These are phyloP conservation scores for Takifugu flavidus DNA, from an alignment of 2,113 vertebrate species.

Conservation along the genomic window DNA sequence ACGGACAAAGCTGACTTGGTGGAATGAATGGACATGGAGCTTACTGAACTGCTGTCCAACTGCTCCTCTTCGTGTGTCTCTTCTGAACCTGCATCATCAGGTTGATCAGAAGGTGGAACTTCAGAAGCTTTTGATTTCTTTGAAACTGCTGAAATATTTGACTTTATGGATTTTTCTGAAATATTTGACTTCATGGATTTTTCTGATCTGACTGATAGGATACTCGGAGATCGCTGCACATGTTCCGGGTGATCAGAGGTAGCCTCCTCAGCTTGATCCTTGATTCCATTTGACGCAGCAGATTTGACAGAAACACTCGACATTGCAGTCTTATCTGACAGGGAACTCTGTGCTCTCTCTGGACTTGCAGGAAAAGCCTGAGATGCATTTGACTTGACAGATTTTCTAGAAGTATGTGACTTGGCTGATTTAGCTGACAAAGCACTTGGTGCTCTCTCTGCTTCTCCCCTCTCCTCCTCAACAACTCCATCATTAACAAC, in stretches of 20 bases:
- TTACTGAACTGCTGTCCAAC: conserved; percentile 26
- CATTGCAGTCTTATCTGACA: neutral
- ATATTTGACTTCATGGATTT: conserved; percentile 35
- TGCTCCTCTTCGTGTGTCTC: conserved; percentile 14
- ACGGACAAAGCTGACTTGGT: conserved; percentile 38
- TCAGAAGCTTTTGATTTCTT: conserved; percentile 29
- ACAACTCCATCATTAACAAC: neutral
- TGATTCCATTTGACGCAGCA: conserved; percentile 21
- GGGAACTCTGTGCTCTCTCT: neutral
- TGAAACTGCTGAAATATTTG: conserved; percentile 38
- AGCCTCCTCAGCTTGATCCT: conserved; percentile 1
- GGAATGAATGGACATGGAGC: conserved; percentile 44
- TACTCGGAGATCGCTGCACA: conserved; percentile 28
- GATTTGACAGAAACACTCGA: conserved; percentile 40
- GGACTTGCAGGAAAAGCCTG: neutral
- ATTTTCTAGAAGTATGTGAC: conserved; percentile 43
- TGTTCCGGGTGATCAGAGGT: conserved; percentile 2
- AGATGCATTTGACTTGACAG: neutral
- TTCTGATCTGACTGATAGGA: conserved; percentile 38
- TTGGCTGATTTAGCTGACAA: conserved; percentile 47
- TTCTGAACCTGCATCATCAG: neutral
- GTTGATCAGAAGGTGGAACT: conserved; percentile 1
- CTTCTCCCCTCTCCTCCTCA: neutral
- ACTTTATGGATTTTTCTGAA: conserved; percentile 6
- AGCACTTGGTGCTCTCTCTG: conserved; percentile 35